These are phyloP conservation scores for Sprattus sprattus DNA, from an alignment of 2,113 vertebrate genomes.

Conservation along the genomic window DNA sequence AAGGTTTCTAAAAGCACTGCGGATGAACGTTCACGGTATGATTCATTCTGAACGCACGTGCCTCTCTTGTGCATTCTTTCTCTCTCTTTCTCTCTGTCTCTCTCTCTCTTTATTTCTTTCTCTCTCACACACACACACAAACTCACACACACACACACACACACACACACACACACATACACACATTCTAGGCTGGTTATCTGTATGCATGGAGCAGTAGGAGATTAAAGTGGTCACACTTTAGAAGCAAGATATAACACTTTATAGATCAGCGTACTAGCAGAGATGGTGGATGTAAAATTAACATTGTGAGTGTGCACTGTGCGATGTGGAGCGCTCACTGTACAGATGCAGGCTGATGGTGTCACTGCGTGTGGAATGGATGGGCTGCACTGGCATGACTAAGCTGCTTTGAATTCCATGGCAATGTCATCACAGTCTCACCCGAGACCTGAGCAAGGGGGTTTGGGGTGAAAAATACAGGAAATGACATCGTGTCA, in stretches of 20 bases:
- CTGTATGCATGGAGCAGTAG: background rate
- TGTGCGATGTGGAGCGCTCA: background rate
- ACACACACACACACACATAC: background rate
- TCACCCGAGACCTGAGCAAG: background rate
- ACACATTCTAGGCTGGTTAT: background rate
- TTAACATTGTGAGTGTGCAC: background rate
- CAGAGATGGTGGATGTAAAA: background rate
- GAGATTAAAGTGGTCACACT: slow-evolving; percentile 13
- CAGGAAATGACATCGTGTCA: background rate
- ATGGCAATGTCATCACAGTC: background rate
- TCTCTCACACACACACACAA: background rate
- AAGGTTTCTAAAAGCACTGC: background rate
- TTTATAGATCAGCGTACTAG: background rate
- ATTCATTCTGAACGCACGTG: background rate
- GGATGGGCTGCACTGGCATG: background rate
- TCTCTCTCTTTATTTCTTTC: too few species aligned
- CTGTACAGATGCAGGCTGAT: background rate
- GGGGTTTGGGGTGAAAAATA: background rate
- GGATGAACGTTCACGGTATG: background rate
- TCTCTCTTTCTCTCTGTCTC: too few species aligned
- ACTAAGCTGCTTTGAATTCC: slow-evolving; percentile 18
- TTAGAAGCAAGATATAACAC: background rate
- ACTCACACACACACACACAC: background rate
- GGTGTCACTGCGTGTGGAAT: background rate
- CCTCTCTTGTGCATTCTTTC: background rate